phyloP scores from a whole-genome alignment of 2,113 vertebrate genomes.

The Entelurus aequoreus region DNA sequence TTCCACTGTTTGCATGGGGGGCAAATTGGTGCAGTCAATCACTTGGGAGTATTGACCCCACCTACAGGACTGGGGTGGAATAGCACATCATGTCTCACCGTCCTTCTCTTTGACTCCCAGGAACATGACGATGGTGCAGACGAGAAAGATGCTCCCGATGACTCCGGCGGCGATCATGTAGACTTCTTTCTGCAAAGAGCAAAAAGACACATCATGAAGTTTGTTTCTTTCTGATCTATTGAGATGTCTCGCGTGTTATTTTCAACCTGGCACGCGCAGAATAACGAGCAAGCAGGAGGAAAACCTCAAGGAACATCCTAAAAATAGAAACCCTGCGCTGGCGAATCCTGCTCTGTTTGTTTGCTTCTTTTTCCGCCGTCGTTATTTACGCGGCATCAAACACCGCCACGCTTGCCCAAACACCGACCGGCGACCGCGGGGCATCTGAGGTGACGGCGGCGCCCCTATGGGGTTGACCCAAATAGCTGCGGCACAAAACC shows the following conservation, averaged over 20 bases:
- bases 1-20: too few relatives aligned
- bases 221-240: slow-evolving; percentile 1
- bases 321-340: slow-evolving; percentile 45
- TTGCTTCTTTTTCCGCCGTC: slow-evolving; percentile 64
- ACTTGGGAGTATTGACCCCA: too few relatives aligned
- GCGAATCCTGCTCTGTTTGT: slow-evolving; percentile 45
- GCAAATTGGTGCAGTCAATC: too few relatives aligned
- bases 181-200: slow-evolving; percentile 73
- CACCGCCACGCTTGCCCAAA: slow-evolving; percentile 47
- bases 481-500: slow-evolving; percentile 64
- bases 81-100: slow-evolving; percentile 68
- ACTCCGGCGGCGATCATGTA: slow-evolving; percentile 87
- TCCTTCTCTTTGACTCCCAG: slow-evolving; percentile 89
- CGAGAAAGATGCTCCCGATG: slow-evolving; percentile 80
- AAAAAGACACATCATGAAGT: slow-evolving; percentile 13
- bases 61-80: too few relatives aligned
- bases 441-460: slow-evolving; percentile 20
- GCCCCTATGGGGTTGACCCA: slow-evolving; percentile 47
- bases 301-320: slow-evolving; percentile 48
- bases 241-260: slow-evolving; percentile 1
- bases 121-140: slow-evolving; percentile 82
- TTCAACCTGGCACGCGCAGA: slow-evolving; percentile 9
- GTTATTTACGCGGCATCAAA: slow-evolving; percentile 70
- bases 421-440: slow-evolving; percentile 34
- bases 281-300: slow-evolving; percentile 30